Evolutionary conservation across 2,888 invertebrate genomes (phyloP).

Genomic region (Cephus nigrinus): DNA sequence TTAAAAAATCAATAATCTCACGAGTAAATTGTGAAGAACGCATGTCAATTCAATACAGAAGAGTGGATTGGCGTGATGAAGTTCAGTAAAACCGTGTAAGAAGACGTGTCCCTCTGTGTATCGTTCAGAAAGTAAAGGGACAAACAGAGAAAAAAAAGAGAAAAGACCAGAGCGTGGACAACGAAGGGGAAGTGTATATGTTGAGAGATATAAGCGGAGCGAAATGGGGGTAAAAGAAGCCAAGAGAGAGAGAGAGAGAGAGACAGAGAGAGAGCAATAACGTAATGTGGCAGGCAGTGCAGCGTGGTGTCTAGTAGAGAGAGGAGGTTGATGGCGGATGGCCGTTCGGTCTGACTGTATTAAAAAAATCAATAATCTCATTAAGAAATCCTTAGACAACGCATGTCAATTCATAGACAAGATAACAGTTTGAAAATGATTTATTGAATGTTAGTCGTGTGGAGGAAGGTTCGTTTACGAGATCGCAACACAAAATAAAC

Average conservation of each 20-base stretch:
- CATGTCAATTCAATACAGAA: background rate
- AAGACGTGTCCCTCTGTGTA: background rate
- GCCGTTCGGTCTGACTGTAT: background rate
- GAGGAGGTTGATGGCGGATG: slow-evolving; percentile 10
- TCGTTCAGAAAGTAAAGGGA: background rate
- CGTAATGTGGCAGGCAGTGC: slow-evolving; percentile 5
- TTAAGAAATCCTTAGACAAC: slow-evolving; percentile 32
- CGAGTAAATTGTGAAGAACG: background rate
- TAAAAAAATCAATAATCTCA: slow-evolving; percentile 39
- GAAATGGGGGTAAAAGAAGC: background rate
- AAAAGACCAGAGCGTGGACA: background rate
- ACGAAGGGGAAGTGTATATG: background rate
- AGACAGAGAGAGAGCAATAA: background rate
- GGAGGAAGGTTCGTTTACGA: background rate
- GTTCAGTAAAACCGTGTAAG: background rate
- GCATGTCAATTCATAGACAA: background rate
- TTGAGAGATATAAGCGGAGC: slow-evolving; percentile 1
- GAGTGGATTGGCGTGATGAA: background rate
- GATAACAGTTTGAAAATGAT: background rate
- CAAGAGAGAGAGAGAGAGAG: slow-evolving; percentile 1
- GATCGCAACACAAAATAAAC: background rate
- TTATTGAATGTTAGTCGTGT: background rate
- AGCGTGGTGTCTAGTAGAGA: slow-evolving; percentile 2
- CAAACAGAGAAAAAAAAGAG: background rate
- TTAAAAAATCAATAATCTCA: background rate